Evolutionary conservation across 2,113 vertebrate genomes (phyloP).

Genomic region (Coryphaenoides rupestris): DNA sequence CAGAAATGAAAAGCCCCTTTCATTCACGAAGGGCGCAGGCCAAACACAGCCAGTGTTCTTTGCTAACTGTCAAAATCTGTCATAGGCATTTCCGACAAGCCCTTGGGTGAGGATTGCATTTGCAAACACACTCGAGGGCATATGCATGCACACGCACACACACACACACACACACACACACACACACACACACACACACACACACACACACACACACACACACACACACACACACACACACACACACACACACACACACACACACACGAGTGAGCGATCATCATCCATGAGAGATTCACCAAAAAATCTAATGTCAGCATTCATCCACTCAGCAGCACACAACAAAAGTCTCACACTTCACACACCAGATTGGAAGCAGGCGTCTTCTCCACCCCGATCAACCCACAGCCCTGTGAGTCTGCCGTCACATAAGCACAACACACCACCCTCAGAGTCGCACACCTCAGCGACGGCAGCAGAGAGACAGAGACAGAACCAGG

Average conservation of each 20-base stretch:
- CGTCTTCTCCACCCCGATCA: background rate
- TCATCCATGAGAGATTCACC: too few species aligned
- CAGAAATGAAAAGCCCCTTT: constrained; percentile 57
- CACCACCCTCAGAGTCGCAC: too few species aligned
- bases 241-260: background rate
- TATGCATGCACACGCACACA: constrained; percentile 3
- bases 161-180: constrained; percentile 22
- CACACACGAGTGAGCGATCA: constrained; percentile 4
- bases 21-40: constrained; percentile 20
- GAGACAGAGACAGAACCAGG: too few species aligned
- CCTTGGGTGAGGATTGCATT: constrained; percentile 17
- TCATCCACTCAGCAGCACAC: background rate
- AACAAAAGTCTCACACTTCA: background rate
- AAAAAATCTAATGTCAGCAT: background rate
- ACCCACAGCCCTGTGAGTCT: constrained; percentile 19
- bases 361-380: background rate
- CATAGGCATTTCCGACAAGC: constrained; percentile 50
- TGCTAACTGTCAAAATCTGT: constrained; percentile 63
- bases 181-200: background rate
- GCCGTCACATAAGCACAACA: constrained; percentile 14
- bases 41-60: constrained; percentile 52
- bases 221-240: constrained; percentile 22
- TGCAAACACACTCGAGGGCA: background rate
- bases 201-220: constrained; percentile 5
- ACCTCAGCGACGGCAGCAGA: too few species aligned